Percentiles rank a stretch among this genome's conserved stretches.
Evolutionary conservation across 2,113 vertebrate species (phyloP).

Genomic region (Nyctibius bracteatus): DNA sequence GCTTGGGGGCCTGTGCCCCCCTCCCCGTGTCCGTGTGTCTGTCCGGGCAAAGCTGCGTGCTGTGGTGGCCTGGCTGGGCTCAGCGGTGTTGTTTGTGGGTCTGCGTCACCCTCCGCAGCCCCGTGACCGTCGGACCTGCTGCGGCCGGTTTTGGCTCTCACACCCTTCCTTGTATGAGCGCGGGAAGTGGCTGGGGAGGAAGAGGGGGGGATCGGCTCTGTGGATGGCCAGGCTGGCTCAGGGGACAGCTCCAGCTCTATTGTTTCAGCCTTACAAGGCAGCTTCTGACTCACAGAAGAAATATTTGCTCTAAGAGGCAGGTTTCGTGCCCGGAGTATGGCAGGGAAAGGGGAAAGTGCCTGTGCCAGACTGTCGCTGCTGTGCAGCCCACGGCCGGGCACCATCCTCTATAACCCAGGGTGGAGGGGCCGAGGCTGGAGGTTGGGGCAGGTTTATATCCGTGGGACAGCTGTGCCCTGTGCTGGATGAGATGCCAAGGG

Average conservation of each 20-base stretch:
- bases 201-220: not conserved
- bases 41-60: not conserved
- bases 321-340: rapidly evolving
- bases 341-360: not conserved
- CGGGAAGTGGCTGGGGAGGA: not conserved
- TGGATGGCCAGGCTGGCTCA: not conserved
- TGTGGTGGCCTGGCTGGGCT: not conserved
- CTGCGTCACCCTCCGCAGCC: not conserved
- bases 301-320: not conserved
- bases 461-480: not conserved
- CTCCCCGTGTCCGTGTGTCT: not conserved
- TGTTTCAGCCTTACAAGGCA: not conserved
- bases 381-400: no score
- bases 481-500: not conserved
- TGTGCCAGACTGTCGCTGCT: no score
- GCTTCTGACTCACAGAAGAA: not conserved
- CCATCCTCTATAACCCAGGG: rapidly evolving
- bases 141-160: rapidly evolving
- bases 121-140: rapidly evolving
- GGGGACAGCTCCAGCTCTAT: not conserved
- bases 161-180: rapidly evolving
- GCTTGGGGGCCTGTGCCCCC: rapidly evolving
- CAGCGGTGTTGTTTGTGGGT: rapidly evolving
- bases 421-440: not conserved
- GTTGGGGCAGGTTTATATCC: not conserved